Evolutionary conservation across 2,888 invertebrate species (phyloP).

Genomic region (Andrena minutula): DNA sequence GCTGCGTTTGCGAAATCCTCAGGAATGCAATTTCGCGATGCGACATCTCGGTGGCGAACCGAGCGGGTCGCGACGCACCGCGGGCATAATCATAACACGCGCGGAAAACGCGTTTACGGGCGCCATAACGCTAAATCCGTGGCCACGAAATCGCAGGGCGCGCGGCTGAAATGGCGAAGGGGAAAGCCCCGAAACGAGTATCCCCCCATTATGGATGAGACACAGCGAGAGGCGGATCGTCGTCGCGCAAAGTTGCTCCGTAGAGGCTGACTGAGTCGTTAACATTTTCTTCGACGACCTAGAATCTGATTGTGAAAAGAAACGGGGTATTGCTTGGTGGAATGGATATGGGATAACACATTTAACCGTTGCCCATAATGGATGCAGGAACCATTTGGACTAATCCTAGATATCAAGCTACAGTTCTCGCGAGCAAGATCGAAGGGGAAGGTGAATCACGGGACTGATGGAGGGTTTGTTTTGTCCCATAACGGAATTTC

Average conservation of each 20-base stretch:
- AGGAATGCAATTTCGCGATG: slow-evolving; percentile 14
- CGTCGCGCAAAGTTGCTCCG: neutral
- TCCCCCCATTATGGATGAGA: slow-evolving; percentile 3
- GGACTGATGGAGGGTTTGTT: too few species aligned
- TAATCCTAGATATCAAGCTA: too few species aligned
- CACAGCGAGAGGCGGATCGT: slow-evolving; percentile 13
- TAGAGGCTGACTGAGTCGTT: slow-evolving; percentile 11
- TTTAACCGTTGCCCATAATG: too few species aligned
- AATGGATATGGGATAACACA: too few species aligned
- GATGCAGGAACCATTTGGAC: too few species aligned
- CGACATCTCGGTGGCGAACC: slow-evolving; percentile 29
- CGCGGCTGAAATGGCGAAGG: slow-evolving; percentile 16
- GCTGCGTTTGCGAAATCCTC: slow-evolving; percentile 11
- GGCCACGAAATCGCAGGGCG: slow-evolving; percentile 6
- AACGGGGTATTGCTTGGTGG: too few species aligned
- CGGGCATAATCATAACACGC: slow-evolving; percentile 28
- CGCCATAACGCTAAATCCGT: slow-evolving; percentile 12
- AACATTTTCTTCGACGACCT: neutral
- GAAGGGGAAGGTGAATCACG: too few species aligned
- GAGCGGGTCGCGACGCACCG: slow-evolving; percentile 32
- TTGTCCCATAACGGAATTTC: too few species aligned
- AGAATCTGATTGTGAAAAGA: too few species aligned
- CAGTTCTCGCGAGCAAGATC: too few species aligned
- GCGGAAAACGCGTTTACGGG: slow-evolving; percentile 22
- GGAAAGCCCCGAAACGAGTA: slow-evolving; percentile 1